Conservation (phyloP, 2,888 invertebrate species). For the Fissipunctia ypsillon region DNA sequence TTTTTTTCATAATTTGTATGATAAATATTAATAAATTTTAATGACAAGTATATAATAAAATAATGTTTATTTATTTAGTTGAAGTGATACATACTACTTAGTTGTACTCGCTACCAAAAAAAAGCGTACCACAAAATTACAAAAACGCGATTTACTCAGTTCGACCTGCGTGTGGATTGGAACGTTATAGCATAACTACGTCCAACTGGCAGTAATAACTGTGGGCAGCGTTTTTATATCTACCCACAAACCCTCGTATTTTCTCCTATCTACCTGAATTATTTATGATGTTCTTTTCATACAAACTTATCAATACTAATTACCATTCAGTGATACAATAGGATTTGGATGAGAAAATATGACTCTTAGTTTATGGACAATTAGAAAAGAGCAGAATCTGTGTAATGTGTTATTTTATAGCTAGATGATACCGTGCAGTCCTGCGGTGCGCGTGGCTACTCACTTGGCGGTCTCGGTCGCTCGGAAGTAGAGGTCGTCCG, state of each 20-base stretch:
- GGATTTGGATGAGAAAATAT: neutral
- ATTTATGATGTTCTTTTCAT: neutral
- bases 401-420: neutral
- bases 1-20: too few species aligned
- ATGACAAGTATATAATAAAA: too few species aligned
- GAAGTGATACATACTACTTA: too few species aligned
- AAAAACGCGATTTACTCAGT: too few species aligned
- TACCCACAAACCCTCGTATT: neutral
- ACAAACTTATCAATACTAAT: neutral
- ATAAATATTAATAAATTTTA: too few species aligned
- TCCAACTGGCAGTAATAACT: neutral
- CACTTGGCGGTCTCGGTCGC: conserved; percentile 97
- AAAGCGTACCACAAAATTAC: too few species aligned
- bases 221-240: neutral
- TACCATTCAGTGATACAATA: neutral
- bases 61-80: too few species aligned
- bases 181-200: too few species aligned
- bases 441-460: conserved; percentile 76
- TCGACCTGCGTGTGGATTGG: too few species aligned
- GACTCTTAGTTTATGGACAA: neutral
- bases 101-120: too few species aligned
- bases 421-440: conserved; percentile 35
- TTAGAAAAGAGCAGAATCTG: neutral
- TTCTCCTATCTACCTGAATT: neutral
- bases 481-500: conserved; percentile 98